Evolutionary conservation across 2,888 invertebrate genomes (phyloP), one percentile per base, ranked within the genome.

Genomic region (Drosophila demipolita): DNA sequence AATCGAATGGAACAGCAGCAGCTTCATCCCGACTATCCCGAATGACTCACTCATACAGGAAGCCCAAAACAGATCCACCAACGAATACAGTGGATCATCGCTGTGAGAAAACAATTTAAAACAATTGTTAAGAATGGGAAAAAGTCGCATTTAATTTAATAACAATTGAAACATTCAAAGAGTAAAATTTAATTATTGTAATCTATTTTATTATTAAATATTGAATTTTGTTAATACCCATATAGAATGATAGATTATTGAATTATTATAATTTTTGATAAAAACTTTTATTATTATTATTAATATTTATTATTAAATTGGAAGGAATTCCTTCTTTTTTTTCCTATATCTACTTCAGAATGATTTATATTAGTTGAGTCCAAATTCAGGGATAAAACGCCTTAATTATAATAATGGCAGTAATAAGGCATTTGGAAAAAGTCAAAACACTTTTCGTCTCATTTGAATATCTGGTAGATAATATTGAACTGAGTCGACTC

Each of bases 31-130:
- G 35, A 67, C 20, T 38, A 38, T 63, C 50, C 76, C 77, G 40
- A 42, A 64, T 75, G 75, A 75, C 66, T 75, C 75, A 75, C 29
- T 15, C 50, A 8, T 1, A 33, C 71, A 71, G 71, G 72, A 71
- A 53, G 40, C 72, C 72, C 57, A 40, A 48, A 8, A 35, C 53
- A 33, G 40, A 42, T 36, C 52, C 40, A 54, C 54, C 49, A 59
- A 11, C 49, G 42, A 36, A 33, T 40, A 3, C 40, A 57, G 40
- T 38, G 20, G 15, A 40, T 40, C 29, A 29, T 40, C 45, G 15
- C 15, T 23, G 23, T 32, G 29, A 54, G 26, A 29, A 54, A 55
- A n/a, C 17, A 55, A 55, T 38, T 36, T 17, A 23, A 23, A 23
- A 23, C 23, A 23, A 23, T 54, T 1, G 1, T 20, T 4, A 17